Percentiles rank a stretch among this genome's conserved stretches.
These are phyloP conservation scores for Muscidifurax raptorellus DNA, from an alignment of 1,140 invertebrate species.

Conservation along the genomic window DNA sequence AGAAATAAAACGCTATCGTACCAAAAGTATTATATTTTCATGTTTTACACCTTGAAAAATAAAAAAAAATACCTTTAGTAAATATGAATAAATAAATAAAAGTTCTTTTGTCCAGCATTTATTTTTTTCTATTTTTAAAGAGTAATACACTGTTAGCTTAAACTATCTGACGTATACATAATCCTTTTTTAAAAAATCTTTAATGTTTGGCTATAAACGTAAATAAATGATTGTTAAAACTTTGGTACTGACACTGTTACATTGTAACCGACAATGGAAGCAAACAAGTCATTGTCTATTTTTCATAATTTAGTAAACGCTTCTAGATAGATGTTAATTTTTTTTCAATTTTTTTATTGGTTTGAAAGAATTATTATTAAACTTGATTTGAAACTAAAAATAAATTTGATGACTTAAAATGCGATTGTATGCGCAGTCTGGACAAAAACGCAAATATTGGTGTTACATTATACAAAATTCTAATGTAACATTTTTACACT, in stretches of 20 bases:
- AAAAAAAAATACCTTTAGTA: slow-evolving; percentile 32
- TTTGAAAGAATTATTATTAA: neutral
- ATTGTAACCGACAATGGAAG: slow-evolving; percentile 15
- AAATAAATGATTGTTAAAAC: slow-evolving; percentile 47
- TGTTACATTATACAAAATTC: slow-evolving; percentile 32
- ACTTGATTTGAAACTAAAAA: neutral
- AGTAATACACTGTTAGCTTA: slow-evolving; percentile 46
- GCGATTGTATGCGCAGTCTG: slow-evolving; percentile 23
- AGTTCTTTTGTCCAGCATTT: slow-evolving; percentile 48
- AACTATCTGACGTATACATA: slow-evolving; percentile 39
- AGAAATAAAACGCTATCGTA: slow-evolving; percentile 52
- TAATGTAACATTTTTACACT: slow-evolving; percentile 34
- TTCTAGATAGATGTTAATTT: neutral
- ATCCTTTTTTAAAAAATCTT: slow-evolving; percentile 29
- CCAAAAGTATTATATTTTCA: slow-evolving; percentile 46
- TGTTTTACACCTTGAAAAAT: slow-evolving; percentile 28
- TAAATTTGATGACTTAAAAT: neutral
- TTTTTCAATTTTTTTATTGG: neutral
- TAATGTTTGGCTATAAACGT: slow-evolving; percentile 45
- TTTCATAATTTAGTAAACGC: slow-evolving; percentile 27
- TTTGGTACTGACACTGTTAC: slow-evolving; percentile 44
- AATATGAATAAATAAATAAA: slow-evolving; percentile 45
- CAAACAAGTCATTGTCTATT: slow-evolving; percentile 23
- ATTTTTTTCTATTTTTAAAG: slow-evolving; percentile 33
- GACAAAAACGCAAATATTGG: slow-evolving; percentile 38